A percentile compares a stretch with the other conserved stretches of the same genome.
phyloP scores from a whole-genome alignment of 2,113 vertebrate species.

The Otis tarda region DNA sequence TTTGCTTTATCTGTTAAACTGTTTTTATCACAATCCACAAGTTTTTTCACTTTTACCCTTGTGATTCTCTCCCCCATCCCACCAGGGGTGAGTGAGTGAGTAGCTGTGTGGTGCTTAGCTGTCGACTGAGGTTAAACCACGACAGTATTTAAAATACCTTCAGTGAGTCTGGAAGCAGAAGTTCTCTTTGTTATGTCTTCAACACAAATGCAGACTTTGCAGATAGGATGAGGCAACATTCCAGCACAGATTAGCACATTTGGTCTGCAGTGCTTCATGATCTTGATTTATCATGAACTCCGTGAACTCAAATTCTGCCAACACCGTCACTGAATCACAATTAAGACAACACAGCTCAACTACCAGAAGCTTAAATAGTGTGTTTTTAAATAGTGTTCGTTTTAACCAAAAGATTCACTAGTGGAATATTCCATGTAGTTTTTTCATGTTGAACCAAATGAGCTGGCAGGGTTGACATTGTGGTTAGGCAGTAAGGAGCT shows the following conservation, averaged over 20 bases:
- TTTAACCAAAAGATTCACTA: constrained; percentile 1
- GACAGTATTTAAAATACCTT: background rate
- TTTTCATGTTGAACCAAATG: background rate
- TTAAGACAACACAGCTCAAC: background rate
- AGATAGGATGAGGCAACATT: constrained; percentile 36
- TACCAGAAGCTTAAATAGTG: background rate
- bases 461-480: background rate
- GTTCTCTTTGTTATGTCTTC: constrained; percentile 35
- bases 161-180: background rate
- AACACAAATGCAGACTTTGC: constrained; percentile 12
- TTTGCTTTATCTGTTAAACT: too few relatives aligned
- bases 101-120: too few relatives aligned
- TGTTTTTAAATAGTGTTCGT: background rate
- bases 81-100: too few relatives aligned
- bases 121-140: too few relatives aligned
- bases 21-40: too few relatives aligned
- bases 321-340: background rate
- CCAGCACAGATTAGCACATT: constrained; percentile 43
- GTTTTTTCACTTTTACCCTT: too few relatives aligned
- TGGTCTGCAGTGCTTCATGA: constrained; percentile 23
- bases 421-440: background rate
- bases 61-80: too few relatives aligned
- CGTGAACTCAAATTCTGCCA: constrained; percentile 33
- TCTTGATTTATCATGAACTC: constrained; percentile 29
- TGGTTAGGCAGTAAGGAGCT: background rate